Percentiles rank a stretch among this genome's conserved stretches.
These are phyloP conservation scores for Scomber japonicus DNA, from an alignment of 2,113 vertebrate genomes.

Conservation along the genomic window DNA sequence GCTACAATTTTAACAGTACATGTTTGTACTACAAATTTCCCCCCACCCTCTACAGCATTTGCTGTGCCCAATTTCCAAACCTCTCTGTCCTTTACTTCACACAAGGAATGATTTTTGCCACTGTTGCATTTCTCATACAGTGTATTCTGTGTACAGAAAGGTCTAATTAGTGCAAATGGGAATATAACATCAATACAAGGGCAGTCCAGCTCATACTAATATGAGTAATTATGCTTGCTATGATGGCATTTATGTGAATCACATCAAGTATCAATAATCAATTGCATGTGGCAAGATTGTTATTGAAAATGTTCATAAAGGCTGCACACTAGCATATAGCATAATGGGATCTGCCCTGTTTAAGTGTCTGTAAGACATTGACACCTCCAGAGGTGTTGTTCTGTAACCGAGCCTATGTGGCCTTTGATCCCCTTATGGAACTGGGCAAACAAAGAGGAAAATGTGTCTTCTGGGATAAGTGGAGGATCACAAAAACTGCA, in stretches of 20 bases:
- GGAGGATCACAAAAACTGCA: constrained; percentile 29
- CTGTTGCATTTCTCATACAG: constrained; percentile 41
- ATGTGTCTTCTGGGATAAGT: constrained; percentile 5
- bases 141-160: constrained; percentile 48
- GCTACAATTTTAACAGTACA: constrained; percentile 54
- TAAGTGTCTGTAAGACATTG: constrained; percentile 1
- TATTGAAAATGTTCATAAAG: constrained; percentile 15
- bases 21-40: constrained; percentile 52
- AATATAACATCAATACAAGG: constrained; percentile 59
- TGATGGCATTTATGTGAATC: constrained; percentile 41
- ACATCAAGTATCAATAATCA: constrained; percentile 42
- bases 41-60: constrained; percentile 24
- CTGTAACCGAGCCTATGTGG: constrained; percentile 38
- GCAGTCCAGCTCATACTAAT: constrained; percentile 42
- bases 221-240: constrained; percentile 56
- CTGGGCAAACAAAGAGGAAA: constrained; percentile 21
- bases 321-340: neutral
- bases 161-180: constrained; percentile 70
- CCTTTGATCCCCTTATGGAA: constrained; percentile 31
- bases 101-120: constrained; percentile 18
- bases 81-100: constrained; percentile 19
- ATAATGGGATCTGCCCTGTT: neutral
- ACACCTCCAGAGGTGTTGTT: constrained; percentile 38
- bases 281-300: constrained; percentile 30
- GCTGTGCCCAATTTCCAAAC: constrained; percentile 30